These are phyloP conservation scores for Fistularia commersonii DNA, from an alignment of 2,797 vertebrate genomes.

Conservation along the genomic window DNA sequence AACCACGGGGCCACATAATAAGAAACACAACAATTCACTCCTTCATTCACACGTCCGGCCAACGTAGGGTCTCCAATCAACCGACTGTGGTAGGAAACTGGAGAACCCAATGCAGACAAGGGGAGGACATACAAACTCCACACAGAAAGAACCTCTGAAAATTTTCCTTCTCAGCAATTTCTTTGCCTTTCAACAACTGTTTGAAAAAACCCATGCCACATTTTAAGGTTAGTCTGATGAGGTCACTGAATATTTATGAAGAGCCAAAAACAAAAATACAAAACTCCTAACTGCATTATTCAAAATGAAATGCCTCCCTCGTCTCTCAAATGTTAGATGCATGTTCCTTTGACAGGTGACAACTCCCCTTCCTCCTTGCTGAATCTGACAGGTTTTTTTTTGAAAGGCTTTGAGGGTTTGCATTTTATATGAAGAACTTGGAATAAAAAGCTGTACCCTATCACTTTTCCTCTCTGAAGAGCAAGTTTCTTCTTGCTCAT, in stretches of 20 bases:
- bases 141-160: no score
- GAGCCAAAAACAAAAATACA: not conserved
- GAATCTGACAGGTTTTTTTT: slow-evolving; percentile 28
- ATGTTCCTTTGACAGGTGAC: slow-evolving; percentile 37
- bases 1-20: no score
- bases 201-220: not conserved
- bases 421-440: no score
- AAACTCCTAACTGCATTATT: no score
- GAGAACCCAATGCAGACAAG: no score
- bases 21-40: no score
- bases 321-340: slow-evolving; percentile 24
- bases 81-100: no score
- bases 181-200: no score
- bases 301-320: not conserved
- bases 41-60: no score
- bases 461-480: slow-evolving; percentile 2
- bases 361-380: slow-evolving; percentile 28
- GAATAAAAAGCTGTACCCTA: not conserved
- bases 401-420: slow-evolving; percentile 22
- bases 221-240: not conserved
- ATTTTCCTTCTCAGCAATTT: no score
- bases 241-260: slow-evolving; percentile 1
- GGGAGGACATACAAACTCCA: no score
- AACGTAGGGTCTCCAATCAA: no score
- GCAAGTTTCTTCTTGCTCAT: not conserved